phyloP scores from a whole-genome alignment of 2,888 invertebrate species.

The Meiosimyza decipiens region DNA sequence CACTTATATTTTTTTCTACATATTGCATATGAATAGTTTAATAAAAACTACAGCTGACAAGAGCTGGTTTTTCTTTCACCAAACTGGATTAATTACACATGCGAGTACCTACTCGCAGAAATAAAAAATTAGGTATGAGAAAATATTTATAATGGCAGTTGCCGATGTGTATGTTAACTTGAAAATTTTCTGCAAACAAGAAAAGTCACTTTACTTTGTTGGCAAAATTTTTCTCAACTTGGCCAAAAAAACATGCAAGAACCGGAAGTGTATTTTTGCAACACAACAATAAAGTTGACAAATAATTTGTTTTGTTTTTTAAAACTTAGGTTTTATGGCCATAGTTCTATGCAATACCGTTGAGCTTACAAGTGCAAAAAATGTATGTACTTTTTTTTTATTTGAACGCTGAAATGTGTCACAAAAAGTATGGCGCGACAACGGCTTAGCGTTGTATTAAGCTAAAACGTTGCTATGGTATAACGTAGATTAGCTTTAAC shows the following conservation, averaged over 20 bases:
- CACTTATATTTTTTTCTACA: too few relatives aligned
- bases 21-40: too few relatives aligned
- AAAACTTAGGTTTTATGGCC: too few relatives aligned
- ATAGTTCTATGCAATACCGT: too few relatives aligned
- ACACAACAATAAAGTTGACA: neutral
- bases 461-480: neutral
- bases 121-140: slow-evolving; percentile 2
- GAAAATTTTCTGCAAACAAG: slow-evolving; percentile 41
- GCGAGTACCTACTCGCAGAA: neutral
- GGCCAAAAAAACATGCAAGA: neutral
- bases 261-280: slow-evolving; percentile 18
- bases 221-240: slow-evolving; percentile 34
- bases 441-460: neutral
- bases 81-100: slow-evolving; percentile 32
- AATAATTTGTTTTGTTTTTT: neutral
- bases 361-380: too few relatives aligned
- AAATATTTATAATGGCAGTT: neutral
- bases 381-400: neutral
- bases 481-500: slow-evolving; percentile 18
- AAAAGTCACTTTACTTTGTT: slow-evolving; percentile 46
- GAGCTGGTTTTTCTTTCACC: slow-evolving; percentile 9
- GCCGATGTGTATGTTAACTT: too few relatives aligned
- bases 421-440: neutral
- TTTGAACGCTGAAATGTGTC: neutral
- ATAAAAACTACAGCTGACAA: too few relatives aligned